Base-by-base conservation (phyloP, 2,888 invertebrate genomes). In the Ophioninae sp. region DNA sequence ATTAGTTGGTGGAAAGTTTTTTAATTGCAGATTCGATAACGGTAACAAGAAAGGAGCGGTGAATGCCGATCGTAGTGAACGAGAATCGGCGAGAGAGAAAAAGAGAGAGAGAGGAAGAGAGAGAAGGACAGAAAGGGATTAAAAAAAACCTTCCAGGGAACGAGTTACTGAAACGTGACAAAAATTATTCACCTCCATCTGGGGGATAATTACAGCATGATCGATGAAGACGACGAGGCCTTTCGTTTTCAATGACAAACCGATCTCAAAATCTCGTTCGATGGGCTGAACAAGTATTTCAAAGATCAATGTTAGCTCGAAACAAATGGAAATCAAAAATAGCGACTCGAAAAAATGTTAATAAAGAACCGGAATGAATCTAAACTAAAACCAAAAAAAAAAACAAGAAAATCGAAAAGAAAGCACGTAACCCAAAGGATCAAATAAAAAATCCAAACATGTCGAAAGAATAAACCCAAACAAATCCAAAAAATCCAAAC, bases 1-100 rank as follows among this genome's bases (percentile, higher is more conserved):
- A 92, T 91, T 92, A 92, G 91, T 90, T 89, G 88, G 67, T 83
- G 78, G 69, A 85, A 92, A 91, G 90, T 91, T 92, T 92, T 92
- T 92, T 91, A 92, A 92, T 92, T 92, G 91, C 91, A 88, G 90
- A 91, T 91, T 91, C 91, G 91, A 91, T 91, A 91, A 90, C 89
- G 88, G 82, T 73, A 74, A 75, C 65, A 65, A 75, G 75, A 74
- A 72, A 77, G 67, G 59, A 72, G 44, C 39, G 62, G 69, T 56
- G 69, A 75, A 75, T 69, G 75, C 30, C 67, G 61, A 50, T 59
- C 64, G 62, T 30, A 17, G 23, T 21, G 17, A 61, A 56, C 44
- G 30, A 65, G 7, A 57, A 39, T 67, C n/a, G 56, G 62, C 37
- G n/a, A 61, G n/a, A 8, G 7, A 59, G 59, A 7, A 20, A 59